These are phyloP conservation scores for Venustaconcha ellipsiformis DNA, from an alignment of 1,140 invertebrate genomes.

Conservation along the genomic window DNA sequence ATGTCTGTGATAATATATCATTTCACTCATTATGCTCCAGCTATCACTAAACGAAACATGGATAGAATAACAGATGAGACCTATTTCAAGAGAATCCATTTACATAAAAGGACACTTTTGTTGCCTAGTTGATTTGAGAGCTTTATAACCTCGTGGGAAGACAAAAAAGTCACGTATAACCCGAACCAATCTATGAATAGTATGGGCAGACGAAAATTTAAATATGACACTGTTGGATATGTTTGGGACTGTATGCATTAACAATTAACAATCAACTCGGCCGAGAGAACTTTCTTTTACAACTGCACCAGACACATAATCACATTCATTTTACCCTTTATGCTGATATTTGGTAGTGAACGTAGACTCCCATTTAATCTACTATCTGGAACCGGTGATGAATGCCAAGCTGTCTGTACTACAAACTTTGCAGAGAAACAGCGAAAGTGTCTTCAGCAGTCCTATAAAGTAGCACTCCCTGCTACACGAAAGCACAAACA, in stretches of 20 bases:
- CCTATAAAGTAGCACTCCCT: no score
- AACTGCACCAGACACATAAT: slow-evolving; percentile 13
- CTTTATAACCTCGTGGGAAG: slow-evolving; percentile 5
- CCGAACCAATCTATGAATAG: slow-evolving; percentile 1
- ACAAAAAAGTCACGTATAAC: slow-evolving; percentile 13
- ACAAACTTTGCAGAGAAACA: no score
- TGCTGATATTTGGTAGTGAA: slow-evolving; percentile 12
- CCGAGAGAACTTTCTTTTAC: no score
- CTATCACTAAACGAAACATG: slow-evolving; percentile 29
- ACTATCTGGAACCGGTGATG: slow-evolving; percentile 8
- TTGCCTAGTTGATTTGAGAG: slow-evolving; percentile 20
- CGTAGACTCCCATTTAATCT: slow-evolving; percentile 5
- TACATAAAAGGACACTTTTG: slow-evolving; percentile 32
- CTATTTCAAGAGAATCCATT: slow-evolving; percentile 18
- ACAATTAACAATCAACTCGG: no score
- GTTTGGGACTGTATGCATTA: slow-evolving; percentile 21
- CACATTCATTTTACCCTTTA: slow-evolving; percentile 8
- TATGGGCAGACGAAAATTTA: not conserved
- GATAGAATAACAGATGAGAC: slow-evolving; percentile 27
- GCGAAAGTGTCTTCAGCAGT: no score
- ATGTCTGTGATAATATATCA: slow-evolving; percentile 31
- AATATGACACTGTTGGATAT: slow-evolving; percentile 8
- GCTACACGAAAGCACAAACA: no score
- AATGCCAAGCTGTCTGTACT: not conserved
- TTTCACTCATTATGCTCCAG: slow-evolving; percentile 30